phyloP scores from a whole-genome alignment of 2,113 vertebrate species.

The Petromus typicus region DNA sequence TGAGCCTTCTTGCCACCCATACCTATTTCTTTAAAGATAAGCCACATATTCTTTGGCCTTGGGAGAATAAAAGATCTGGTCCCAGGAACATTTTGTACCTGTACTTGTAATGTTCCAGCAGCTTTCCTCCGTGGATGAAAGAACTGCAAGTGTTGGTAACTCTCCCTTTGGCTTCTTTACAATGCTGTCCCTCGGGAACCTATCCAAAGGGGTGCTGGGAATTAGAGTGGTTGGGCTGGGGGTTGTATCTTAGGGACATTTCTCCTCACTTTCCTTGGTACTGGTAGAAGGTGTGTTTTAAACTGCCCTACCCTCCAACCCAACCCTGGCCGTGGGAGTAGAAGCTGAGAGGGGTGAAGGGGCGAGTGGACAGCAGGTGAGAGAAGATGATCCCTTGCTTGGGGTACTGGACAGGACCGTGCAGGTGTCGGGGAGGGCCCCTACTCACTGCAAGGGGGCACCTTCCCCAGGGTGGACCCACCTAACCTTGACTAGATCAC shows the following conservation, averaged over 20 bases:
- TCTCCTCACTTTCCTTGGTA: not conserved
- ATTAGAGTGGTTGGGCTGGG: not conserved
- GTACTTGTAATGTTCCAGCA: not conserved
- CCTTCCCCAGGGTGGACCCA: too few species aligned
- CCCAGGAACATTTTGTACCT: not conserved
- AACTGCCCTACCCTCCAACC: not conserved
- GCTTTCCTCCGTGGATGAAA: not conserved
- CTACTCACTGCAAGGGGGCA: not conserved
- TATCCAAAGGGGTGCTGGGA: not conserved
- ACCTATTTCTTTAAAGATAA: not conserved
- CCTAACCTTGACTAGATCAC: not conserved
- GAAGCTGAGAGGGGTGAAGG: not conserved
- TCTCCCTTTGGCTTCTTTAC: not conserved
- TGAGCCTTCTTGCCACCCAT: not conserved
- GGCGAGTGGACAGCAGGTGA: rapidly evolving
- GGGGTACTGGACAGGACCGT: rapidly evolving
- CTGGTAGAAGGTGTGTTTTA: not conserved
- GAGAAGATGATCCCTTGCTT: not conserved
- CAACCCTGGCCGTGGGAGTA: rapidly evolving
- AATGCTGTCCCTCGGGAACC: not conserved
- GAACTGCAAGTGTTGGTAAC: not conserved
- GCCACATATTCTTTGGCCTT: not conserved
- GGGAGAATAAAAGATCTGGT: not conserved
- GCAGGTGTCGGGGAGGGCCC: not conserved
- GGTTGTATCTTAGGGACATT: not conserved